These are phyloP conservation scores for Nannospalax galili DNA, from an alignment of 2,113 vertebrate species.

Conservation along the genomic window DNA sequence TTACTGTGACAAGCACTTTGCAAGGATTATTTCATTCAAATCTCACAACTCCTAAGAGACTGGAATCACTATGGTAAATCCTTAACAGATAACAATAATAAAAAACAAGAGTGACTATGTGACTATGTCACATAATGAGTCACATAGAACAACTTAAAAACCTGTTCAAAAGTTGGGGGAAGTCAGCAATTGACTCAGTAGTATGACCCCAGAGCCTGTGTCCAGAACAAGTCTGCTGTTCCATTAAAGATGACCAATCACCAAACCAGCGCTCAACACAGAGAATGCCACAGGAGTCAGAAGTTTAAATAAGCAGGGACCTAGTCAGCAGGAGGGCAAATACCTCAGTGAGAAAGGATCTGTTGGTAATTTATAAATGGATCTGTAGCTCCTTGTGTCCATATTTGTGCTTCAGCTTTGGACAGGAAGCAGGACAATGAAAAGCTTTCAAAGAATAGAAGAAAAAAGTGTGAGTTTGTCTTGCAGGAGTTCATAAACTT, in stretches of 20 bases:
- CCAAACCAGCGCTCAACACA: neutral
- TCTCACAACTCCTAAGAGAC: neutral
- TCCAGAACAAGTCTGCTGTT: neutral
- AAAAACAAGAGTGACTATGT: too few species aligned
- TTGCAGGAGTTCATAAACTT: constrained; percentile 64
- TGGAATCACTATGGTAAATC: neutral
- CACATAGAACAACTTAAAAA: constrained; percentile 24
- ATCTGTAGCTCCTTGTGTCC: constrained; percentile 35
- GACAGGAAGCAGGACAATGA: constrained; percentile 54
- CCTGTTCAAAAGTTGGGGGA: neutral
- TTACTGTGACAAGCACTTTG: neutral
- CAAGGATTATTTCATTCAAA: neutral
- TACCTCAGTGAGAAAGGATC: constrained; percentile 37
- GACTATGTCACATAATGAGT: too few species aligned
- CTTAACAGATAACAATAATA: neutral
- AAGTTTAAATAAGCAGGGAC: constrained; percentile 61
- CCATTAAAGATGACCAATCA: neutral
- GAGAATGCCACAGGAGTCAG: neutral
- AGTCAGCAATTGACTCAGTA: neutral
- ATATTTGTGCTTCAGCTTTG: constrained; percentile 40
- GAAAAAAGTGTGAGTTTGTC: constrained; percentile 35
- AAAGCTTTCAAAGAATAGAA: constrained; percentile 48
- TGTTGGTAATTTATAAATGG: constrained; percentile 4
- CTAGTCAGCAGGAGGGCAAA: neutral
- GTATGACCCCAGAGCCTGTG: neutral